phyloP scores from a whole-genome alignment of 2,797 vertebrate genomes.

The Alosa sapidissima region DNA sequence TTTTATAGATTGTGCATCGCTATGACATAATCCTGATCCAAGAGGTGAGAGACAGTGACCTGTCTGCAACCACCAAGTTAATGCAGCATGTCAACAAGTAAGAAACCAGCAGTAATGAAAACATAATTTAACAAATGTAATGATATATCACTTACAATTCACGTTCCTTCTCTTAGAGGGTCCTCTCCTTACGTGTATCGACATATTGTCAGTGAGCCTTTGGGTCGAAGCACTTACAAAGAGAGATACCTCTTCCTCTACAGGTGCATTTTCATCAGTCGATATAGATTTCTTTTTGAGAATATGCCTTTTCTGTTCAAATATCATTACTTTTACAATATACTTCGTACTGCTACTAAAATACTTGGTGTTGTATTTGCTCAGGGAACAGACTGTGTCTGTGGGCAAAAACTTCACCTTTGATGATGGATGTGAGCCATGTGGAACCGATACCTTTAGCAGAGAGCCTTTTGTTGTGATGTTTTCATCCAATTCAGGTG shows the following conservation, averaged over 20 bases:
- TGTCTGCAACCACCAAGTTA: constrained; percentile 81
- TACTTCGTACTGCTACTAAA: background rate
- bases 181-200: constrained; percentile 61
- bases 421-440: constrained; percentile 74
- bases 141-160: background rate
- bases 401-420: constrained; percentile 83
- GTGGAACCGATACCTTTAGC: constrained; percentile 77
- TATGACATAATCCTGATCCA: constrained; percentile 88
- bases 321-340: background rate
- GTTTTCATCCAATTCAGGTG: constrained; percentile 77
- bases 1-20: constrained; percentile 78
- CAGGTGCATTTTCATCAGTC: constrained; percentile 70
- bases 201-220: constrained; percentile 78
- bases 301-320: background rate
- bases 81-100: constrained; percentile 86
- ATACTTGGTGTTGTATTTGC: background rate
- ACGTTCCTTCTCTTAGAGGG: constrained; percentile 46
- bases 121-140: background rate
- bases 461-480: constrained; percentile 86
- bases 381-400: constrained; percentile 73
- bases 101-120: constrained; percentile 30
- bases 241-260: constrained; percentile 93
- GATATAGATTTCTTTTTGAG: constrained; percentile 6
- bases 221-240: constrained; percentile 85
- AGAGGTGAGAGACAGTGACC: constrained; percentile 86